Conservation (phyloP, 2,888 invertebrate species). For the Chrysina gloriosa region DNA sequence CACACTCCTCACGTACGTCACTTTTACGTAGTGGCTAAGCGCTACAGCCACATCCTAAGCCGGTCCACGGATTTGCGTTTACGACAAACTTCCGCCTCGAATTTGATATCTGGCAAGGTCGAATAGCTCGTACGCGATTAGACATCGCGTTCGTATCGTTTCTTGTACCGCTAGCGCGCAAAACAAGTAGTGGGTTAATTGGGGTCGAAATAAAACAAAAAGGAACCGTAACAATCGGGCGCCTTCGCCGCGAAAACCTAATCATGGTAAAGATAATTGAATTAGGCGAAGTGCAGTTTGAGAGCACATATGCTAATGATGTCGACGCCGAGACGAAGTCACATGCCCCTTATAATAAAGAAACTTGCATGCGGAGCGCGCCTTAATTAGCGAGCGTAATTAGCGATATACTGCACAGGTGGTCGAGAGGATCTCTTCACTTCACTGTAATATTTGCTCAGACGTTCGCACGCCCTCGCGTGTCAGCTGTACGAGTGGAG, state of each 20-base stretch:
- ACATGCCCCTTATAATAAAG: conserved; percentile 54
- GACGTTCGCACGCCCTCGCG: conserved; percentile 20
- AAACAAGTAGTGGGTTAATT: conserved; percentile 10
- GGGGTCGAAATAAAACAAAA: conserved; percentile 33
- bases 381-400: conserved; percentile 59
- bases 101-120: background rate
- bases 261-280: conserved; percentile 47
- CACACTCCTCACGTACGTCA: no score
- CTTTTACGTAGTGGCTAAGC: no score
- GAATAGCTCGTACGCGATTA: conserved; percentile 11
- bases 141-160: background rate
- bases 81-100: no score
- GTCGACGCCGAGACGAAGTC: conserved; percentile 43
- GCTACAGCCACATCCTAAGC: no score
- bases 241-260: conserved; percentile 46
- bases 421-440: conserved; percentile 49
- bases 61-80: no score
- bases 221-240: conserved; percentile 41
- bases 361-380: conserved; percentile 56
- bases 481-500: conserved; percentile 2
- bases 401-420: conserved; percentile 56
- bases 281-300: conserved; percentile 44
- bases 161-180: background rate
- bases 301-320: conserved; percentile 51
- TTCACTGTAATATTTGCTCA: conserved; percentile 33